phyloP scores from a whole-genome alignment of 2,888 invertebrate genomes.

The Coenonympha glycerion region DNA sequence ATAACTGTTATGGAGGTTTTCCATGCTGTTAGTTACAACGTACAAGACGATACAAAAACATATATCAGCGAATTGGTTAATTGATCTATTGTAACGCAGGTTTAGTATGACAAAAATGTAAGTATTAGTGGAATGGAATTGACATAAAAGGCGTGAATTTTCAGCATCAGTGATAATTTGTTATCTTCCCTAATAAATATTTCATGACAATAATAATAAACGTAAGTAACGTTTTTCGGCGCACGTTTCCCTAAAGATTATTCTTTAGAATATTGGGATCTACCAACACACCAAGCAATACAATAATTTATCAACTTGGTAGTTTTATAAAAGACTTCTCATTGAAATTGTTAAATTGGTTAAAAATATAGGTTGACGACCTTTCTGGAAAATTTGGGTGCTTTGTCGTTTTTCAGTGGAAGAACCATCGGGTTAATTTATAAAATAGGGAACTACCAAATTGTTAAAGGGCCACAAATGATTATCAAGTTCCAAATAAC shows the following conservation, averaged over 20 bases:
- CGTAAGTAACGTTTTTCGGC: background rate
- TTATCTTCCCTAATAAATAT: background rate
- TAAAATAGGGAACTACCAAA: background rate
- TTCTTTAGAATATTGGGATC: background rate
- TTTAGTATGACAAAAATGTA: too few relatives aligned
- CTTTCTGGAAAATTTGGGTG: too few relatives aligned
- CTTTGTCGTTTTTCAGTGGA: too few relatives aligned
- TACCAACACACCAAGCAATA: too few relatives aligned
- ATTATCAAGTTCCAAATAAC: slow-evolving; percentile 5
- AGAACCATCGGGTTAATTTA: background rate
- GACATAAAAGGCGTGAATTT: background rate
- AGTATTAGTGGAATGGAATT: background rate
- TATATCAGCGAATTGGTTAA: background rate
- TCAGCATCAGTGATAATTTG: background rate
- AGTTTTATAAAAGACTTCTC: too few relatives aligned
- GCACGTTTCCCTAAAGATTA: background rate
- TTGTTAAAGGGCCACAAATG: background rate
- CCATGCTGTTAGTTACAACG: slow-evolving; percentile 32
- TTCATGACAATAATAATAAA: background rate
- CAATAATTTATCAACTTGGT: too few relatives aligned
- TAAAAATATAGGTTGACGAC: too few relatives aligned
- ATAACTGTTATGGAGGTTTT: slow-evolving; percentile 19
- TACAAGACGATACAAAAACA: slow-evolving; percentile 5
- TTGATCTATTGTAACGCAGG: background rate
- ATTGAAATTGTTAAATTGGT: too few relatives aligned